Conservation (phyloP, 2,888 invertebrate species). For the Thecophora atra region DNA sequence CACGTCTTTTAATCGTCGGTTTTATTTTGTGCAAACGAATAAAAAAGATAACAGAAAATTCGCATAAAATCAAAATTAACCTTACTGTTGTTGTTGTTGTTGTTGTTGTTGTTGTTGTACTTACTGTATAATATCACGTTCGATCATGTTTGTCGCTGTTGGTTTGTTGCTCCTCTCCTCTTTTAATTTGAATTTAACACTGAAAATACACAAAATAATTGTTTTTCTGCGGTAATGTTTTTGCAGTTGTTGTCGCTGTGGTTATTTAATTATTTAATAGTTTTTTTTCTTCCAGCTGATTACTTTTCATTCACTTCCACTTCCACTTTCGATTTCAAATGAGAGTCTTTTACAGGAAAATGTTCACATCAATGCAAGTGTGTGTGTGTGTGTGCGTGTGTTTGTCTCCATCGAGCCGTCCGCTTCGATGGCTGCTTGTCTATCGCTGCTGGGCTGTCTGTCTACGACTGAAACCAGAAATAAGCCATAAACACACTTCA, state of each 20-base stretch:
- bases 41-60: too few species aligned
- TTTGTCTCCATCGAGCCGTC: too few species aligned
- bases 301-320: constrained; percentile 15
- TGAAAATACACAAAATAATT: not conserved
- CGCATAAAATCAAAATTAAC: too few species aligned
- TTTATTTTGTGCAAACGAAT: too few species aligned
- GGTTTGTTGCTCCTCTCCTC: not conserved
- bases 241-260: not conserved
- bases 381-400: too few species aligned
- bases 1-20: too few species aligned
- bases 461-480: constrained; percentile 27
- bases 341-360: constrained; percentile 7
- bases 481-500: constrained; percentile 27
- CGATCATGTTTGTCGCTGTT: constrained; percentile 49
- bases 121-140: constrained; percentile 58
- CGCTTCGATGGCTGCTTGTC: constrained; percentile 2
- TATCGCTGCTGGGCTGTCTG: constrained; percentile 6
- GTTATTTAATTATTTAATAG: not conserved
- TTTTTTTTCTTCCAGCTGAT: not conserved
- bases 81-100: too few species aligned
- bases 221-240: not conserved
- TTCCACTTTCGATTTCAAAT: constrained; percentile 22
- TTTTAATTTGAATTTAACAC: not conserved
- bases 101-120: constrained; percentile 39
- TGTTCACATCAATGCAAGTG: not conserved